Evolutionary conservation across 2,797 vertebrate species (phyloP).

Genomic region (Peromyscus aztecus): DNA sequence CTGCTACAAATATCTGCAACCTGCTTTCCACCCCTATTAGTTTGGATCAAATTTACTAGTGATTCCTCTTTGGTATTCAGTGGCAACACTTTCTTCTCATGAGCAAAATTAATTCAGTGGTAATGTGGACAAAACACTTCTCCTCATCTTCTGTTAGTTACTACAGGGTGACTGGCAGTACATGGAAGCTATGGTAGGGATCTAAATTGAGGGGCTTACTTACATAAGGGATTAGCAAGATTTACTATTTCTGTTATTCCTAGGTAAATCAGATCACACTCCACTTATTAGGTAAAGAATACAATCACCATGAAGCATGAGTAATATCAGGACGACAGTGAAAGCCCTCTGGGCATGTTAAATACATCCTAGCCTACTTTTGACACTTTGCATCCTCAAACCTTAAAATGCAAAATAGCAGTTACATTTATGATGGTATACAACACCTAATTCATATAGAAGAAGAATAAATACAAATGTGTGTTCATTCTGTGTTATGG

Average conservation of each 20-base stretch:
- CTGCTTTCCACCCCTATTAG: background rate
- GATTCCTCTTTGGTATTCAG: background rate
- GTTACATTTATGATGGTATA: background rate
- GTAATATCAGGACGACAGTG: background rate
- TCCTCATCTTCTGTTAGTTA: background rate
- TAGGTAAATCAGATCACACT: background rate
- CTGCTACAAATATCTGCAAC: background rate
- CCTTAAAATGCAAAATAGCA: background rate
- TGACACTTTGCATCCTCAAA: constrained; percentile 4
- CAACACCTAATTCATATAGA: background rate
- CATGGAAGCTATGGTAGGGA: background rate
- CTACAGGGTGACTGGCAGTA: background rate
- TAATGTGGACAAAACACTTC: background rate
- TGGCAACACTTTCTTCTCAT: background rate
- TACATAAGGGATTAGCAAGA: background rate
- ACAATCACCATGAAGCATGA: background rate
- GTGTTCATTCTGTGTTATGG: background rate
- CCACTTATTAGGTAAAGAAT: background rate
- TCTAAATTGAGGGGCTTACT: background rate
- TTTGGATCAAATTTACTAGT: background rate
- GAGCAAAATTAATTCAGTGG: background rate
- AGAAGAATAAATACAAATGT: background rate
- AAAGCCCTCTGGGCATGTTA: background rate
- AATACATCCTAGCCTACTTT: background rate
- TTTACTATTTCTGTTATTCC: background rate